phyloP scores from a whole-genome alignment of 2,113 vertebrate genomes.

The Xiphorhynchus elegans region DNA sequence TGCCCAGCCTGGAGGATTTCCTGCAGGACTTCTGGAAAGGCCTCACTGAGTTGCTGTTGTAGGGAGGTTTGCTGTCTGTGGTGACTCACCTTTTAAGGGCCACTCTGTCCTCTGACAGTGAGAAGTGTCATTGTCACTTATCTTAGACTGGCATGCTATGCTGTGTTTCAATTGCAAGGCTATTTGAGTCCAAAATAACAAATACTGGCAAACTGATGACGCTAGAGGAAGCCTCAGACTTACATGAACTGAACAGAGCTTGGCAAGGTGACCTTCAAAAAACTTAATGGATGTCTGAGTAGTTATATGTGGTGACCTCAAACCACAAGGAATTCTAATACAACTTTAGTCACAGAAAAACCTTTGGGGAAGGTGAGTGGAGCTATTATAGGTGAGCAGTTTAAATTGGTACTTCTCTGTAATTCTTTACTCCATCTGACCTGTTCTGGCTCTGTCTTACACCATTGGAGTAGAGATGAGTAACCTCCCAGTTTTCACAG shows the following conservation, averaged over 20 bases:
- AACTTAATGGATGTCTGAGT: neutral
- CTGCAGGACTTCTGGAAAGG: neutral
- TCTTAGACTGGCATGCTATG: neutral
- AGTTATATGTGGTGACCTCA: neutral
- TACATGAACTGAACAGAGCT: neutral
- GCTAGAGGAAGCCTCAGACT: neutral
- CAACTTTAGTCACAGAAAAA: neutral
- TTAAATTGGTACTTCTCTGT: neutral
- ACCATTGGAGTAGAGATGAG: neutral
- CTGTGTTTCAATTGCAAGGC: neutral
- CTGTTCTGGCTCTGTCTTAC: neutral
- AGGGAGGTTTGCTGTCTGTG: neutral
- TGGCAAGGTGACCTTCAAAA: neutral
- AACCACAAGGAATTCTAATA: neutral
- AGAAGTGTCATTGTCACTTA: neutral
- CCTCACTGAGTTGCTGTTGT: neutral
- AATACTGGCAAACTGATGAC: neutral
- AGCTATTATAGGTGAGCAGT: neutral
- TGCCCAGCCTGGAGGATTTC: conserved; percentile 6
- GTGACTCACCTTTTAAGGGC: neutral
- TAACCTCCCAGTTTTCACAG: neutral
- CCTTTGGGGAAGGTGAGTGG: neutral
- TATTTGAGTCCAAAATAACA: neutral
- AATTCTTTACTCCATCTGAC: neutral
- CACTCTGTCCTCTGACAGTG: neutral